Evolutionary conservation across 2,888 invertebrate genomes (phyloP), one percentile per base, ranked within the genome.

Genomic region (Lycia hirtaria): DNA sequence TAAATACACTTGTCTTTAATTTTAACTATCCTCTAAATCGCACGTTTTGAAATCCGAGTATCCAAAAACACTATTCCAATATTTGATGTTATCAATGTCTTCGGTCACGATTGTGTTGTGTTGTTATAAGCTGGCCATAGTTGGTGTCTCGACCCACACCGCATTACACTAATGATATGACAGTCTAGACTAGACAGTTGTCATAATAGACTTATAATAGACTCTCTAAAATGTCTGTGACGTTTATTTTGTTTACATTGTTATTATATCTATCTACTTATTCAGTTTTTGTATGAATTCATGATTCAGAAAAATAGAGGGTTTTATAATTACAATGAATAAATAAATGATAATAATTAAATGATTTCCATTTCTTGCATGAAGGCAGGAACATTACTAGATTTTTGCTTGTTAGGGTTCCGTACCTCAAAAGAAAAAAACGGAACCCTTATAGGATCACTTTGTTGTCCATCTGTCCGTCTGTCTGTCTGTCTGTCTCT

Each of bases 31-130:
- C 12, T 41, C 49, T 51, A 35, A 45, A 51, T 47, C 33, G 51
- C 12, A 33, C 6, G 51, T 52, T 52, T 56, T 60, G 55, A 48
- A 51, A 56, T 37, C 24, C 15, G 51, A 51, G 51, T 52, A 48
- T 44, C 41, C 41, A 51, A 20, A 55, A 15, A 38, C 48, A 56
- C 56, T 56, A 59, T 63, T 59, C 54, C 37, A 33, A 43, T 54
- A 48, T 56, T 48, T 55, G 67, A 67, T 67, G 61, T 51, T 67
- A 67, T 67, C 67, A 59, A 67, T 64, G 60, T 57, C 58, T 65
- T 53, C 17, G 68, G 73, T 76, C 78, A 77, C 78, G 77, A 71
- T 73, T 69, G 74, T 73, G 73, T 67, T 10, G 61, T 62, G 67
- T 75, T 72, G 69, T 72, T 71, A 68, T 70, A 72, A 68, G 69